These are phyloP conservation scores for Leptopilina clavipes DNA, from an alignment of 1,140 invertebrate genomes.

Conservation along the genomic window DNA sequence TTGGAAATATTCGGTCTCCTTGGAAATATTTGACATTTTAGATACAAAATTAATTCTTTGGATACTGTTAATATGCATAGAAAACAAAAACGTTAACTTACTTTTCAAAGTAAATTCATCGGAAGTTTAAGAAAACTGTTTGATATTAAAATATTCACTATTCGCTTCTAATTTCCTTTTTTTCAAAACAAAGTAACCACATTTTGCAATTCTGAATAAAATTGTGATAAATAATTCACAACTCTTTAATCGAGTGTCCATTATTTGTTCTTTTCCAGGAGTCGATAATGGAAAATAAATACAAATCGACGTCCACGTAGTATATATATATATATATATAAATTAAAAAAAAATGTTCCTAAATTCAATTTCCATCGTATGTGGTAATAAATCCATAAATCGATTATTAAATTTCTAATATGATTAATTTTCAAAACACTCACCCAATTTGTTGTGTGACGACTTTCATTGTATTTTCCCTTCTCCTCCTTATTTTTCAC, in stretches of 20 bases:
- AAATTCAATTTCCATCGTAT: too few species aligned
- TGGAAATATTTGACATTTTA: too few species aligned
- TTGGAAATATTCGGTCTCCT: too few species aligned
- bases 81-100: too few species aligned
- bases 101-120: background rate
- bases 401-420: too few species aligned
- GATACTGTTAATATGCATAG: too few species aligned
- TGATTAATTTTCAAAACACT: too few species aligned
- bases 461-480: too few species aligned
- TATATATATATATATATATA: background rate
- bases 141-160: background rate
- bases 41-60: too few species aligned
- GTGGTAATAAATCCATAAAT: too few species aligned
- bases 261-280: background rate
- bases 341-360: too few species aligned
- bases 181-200: background rate
- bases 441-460: too few species aligned
- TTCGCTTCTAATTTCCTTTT: background rate
- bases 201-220: conserved; percentile 1
- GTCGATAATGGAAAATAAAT: background rate
- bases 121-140: background rate
- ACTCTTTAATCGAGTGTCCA: background rate
- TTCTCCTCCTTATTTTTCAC: background rate
- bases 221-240: background rate
- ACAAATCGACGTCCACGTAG: background rate